Percentiles rank a stretch among this genome's conserved stretches.
Evolutionary conservation across 1,140 invertebrate species (phyloP).

Genomic region (Pomacea maculata): DNA sequence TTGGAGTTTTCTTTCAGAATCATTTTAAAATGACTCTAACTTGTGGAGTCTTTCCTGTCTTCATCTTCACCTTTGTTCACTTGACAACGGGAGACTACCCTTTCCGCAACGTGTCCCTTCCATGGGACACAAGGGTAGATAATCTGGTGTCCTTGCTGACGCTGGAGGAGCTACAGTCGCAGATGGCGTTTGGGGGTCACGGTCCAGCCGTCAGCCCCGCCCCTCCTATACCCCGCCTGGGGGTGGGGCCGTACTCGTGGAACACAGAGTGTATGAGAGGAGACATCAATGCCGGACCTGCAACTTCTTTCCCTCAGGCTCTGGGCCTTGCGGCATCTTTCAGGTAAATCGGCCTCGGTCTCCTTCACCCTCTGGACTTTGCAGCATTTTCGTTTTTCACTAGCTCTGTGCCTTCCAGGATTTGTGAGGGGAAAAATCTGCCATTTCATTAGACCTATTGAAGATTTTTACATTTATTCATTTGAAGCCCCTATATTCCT

Average conservation of each 20-base stretch:
- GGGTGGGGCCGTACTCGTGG: constrained; percentile 59
- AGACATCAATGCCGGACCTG: constrained; percentile 43
- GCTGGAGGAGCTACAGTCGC: constrained; percentile 52
- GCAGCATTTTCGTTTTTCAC: too few species aligned
- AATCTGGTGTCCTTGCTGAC: constrained; percentile 57
- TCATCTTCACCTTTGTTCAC: too few species aligned
- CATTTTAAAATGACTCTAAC: too few species aligned
- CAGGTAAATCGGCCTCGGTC: constrained; percentile 37
- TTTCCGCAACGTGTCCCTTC: constrained; percentile 51
- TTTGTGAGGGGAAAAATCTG: too few species aligned
- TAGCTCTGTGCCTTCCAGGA: too few species aligned
- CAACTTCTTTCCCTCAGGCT: constrained; percentile 61
- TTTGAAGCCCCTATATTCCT: too few species aligned
- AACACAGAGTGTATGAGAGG: constrained; percentile 62
- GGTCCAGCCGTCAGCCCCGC: constrained; percentile 54
- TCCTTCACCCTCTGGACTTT: too few species aligned
- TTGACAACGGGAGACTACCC: constrained; percentile 30
- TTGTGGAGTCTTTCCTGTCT: too few species aligned
- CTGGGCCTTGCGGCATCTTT: constrained; percentile 61
- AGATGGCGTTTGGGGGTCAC: constrained; percentile 57
- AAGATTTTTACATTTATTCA: too few species aligned
- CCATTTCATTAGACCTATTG: too few species aligned
- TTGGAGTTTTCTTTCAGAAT: too few species aligned
- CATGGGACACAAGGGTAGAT: constrained; percentile 58
- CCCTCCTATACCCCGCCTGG: constrained; percentile 54